Evolutionary conservation across 2,797 vertebrate species (phyloP).

Genomic region (Chiloscyllium punctatum): DNA sequence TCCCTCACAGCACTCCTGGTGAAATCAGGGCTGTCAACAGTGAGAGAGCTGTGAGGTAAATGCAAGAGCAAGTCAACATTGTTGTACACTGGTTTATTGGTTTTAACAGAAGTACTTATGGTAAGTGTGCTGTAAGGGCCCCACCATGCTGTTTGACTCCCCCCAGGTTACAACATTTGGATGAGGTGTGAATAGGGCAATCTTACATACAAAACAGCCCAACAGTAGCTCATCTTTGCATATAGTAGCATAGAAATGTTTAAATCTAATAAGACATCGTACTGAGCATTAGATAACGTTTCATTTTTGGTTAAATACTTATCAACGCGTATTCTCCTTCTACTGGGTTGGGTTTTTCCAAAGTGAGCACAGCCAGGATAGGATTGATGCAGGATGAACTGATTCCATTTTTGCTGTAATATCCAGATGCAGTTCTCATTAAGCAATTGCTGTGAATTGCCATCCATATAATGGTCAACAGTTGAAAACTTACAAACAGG

Average conservation of each 20-base stretch:
- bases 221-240: background rate
- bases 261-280: background rate
- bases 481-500: background rate
- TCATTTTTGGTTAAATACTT: background rate
- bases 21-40: background rate
- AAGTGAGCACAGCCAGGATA: no score
- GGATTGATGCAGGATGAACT: background rate
- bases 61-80: background rate
- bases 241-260: background rate
- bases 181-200: constrained; percentile 1
- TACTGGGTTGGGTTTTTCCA: background rate
- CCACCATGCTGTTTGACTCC: background rate
- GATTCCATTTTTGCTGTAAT: background rate
- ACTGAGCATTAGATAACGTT: background rate
- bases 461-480: background rate
- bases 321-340: background rate
- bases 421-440: background rate
- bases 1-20: constrained; percentile 1
- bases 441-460: background rate
- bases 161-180: background rate
- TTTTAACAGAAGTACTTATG: background rate
- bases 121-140: background rate
- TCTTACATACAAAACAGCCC: background rate
- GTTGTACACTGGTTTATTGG: constrained; percentile 11
- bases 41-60: constrained; percentile 20